Conservation (phyloP, 2,797 vertebrate genomes). For the Ambastaia sidthimunki region DNA sequence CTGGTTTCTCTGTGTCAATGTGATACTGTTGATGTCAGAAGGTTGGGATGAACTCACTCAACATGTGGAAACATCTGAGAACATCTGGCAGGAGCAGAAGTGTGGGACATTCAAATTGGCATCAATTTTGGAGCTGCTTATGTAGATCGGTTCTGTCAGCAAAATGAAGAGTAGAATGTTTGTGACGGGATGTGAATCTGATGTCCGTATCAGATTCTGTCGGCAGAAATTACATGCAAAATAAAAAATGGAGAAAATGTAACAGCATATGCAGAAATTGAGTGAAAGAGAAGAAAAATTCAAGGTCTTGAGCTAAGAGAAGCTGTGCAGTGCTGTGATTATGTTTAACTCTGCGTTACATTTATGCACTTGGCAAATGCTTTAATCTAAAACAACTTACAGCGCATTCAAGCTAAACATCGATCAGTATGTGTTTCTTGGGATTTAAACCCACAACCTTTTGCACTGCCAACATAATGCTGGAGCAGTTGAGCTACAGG, state of each 20-base stretch:
- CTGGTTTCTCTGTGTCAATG: neutral
- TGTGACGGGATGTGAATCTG: conserved; percentile 56
- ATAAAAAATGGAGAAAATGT: conserved; percentile 15
- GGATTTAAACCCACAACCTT: too few relatives aligned
- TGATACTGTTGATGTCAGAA: neutral
- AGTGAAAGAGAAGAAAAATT: too few relatives aligned
- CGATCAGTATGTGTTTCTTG: too few relatives aligned
- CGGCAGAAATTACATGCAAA: conserved; percentile 63
- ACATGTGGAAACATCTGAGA: conserved; percentile 69
- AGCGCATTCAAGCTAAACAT: too few relatives aligned
- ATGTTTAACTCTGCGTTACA: too few relatives aligned
- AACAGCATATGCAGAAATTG: conserved; percentile 63
- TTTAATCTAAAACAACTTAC: too few relatives aligned
- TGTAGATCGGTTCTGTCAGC: conserved; percentile 75
- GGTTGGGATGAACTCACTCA: conserved; percentile 23
- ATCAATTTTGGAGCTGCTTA: conserved; percentile 75
- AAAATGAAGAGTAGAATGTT: conserved; percentile 66
- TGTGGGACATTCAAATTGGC: conserved; percentile 70
- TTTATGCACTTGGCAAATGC: too few relatives aligned
- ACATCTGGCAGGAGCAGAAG: conserved; percentile 78
- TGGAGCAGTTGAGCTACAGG: too few relatives aligned
- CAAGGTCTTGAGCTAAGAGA: too few relatives aligned
- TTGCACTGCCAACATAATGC: too few relatives aligned
- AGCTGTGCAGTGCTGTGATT: too few relatives aligned
- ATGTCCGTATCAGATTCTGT: neutral